Base-by-base conservation (phyloP, 2,888 invertebrate genomes). In the Lasius fuliginosus region DNA sequence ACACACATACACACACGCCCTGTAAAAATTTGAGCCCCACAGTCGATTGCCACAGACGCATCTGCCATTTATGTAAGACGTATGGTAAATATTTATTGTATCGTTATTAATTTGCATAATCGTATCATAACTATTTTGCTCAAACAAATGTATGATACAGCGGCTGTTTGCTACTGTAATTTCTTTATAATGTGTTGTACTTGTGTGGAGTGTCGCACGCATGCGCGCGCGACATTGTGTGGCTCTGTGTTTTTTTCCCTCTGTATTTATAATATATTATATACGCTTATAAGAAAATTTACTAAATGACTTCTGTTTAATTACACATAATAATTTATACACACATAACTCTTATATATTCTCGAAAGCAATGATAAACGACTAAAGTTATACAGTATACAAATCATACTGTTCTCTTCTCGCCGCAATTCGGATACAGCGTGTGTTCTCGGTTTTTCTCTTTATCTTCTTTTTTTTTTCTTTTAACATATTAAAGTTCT, bases 291-390 rank as follows among this genome's bases (percentile, higher is more conserved):
- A 53, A 53, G 53, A 53, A 82, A 92, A 92, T 91, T 91, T 92
- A 93, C 92, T 93, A 91, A 93, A 92, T 92, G 91, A 93, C 89
- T 92, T 90, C 88, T 90, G 89, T 93, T 93, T 91, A 92, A 92
- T 93, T 93, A 93, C 93, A 93, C 93, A 92, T 93, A 92, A 90
- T 93, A 92, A 93, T 93, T 93, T 92, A 92, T 93, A 93, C 92
- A 93, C 92, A 92, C 90, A 92, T 92, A 93, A 92, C 91, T 92
- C 86, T 91, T 90, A 91, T 89, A 91, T 92, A 92, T 92, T 92
- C 90, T 92, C 88, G 89, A 94, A 94, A 93, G 92, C 92, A 93
- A 92, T 92, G 89, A 86, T 93, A 92, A 92, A 93, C 92, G 90
- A 91, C 91, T 91, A 92, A 91, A 92, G 91, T 93, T 92, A 90